A percentile compares a stretch with the other conserved stretches of the same genome.
These are phyloP conservation scores for Spea hammondii DNA, from an alignment of 2,797 vertebrate genomes.

Conservation along the genomic window DNA sequence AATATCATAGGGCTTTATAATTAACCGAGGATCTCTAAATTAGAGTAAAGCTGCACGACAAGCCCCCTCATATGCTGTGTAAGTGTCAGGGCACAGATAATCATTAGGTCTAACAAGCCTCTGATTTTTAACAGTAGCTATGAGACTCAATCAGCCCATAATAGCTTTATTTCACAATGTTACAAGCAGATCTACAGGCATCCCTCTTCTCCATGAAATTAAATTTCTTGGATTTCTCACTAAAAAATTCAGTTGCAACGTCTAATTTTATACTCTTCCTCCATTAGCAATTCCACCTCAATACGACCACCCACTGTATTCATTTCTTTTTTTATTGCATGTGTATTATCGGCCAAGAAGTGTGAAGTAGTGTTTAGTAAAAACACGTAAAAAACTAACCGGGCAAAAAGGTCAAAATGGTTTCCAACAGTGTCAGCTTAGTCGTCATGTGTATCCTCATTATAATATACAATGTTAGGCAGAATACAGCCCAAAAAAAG, in stretches of 20 bases:
- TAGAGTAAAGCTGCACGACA: slow-evolving; percentile 66
- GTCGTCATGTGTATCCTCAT: too few relatives aligned
- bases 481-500: too few relatives aligned
- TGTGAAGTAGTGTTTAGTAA: slow-evolving; percentile 21
- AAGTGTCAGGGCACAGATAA: slow-evolving; percentile 73
- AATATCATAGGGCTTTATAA: slow-evolving; percentile 76
- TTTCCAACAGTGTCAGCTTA: too few relatives aligned
- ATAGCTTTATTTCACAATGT: slow-evolving; percentile 62
- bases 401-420: too few relatives aligned
- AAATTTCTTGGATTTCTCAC: slow-evolving; percentile 58
- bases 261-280: slow-evolving; percentile 62
- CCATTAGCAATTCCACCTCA: slow-evolving; percentile 55
- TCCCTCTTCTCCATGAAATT: slow-evolving; percentile 56
- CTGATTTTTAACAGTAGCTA: slow-evolving; percentile 66
- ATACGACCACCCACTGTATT: slow-evolving; percentile 56
- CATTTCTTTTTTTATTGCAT: slow-evolving; percentile 53
- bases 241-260: slow-evolving; percentile 57
- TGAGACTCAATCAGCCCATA: slow-evolving; percentile 64
- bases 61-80: slow-evolving; percentile 61
- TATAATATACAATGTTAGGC: too few relatives aligned
- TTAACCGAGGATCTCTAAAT: slow-evolving; percentile 76
- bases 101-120: slow-evolving; percentile 71
- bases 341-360: slow-evolving; percentile 36
- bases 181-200: slow-evolving; percentile 44
- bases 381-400: neutral